phyloP scores from a whole-genome alignment of 2,113 vertebrate genomes.

The rat (Rattus norvegicus) region GRCr8 NC_086021.1:167241501-167242000 shows the following conservation, averaged over 20 bases:
- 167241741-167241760: neutral
- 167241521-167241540: neutral
- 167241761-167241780: neutral
- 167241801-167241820: neutral
- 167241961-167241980: neutral
- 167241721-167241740: neutral
- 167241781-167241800: neutral
- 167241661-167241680: fast-evolving
- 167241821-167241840: neutral
- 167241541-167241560: neutral
- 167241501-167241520: neutral
- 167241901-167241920: neutral
- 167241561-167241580: neutral
- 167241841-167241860: neutral
- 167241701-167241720: neutral
- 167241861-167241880: neutral
- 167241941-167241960: neutral
- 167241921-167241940: neutral
- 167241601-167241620: neutral
- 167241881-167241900: neutral
- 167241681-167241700: neutral
- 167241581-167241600: neutral
- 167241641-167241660: neutral
- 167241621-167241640: neutral
- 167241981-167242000: neutral